Evolutionary conservation across 2,797 vertebrate species (phyloP).

Genomic region (Eremophila alpestris): DNA sequence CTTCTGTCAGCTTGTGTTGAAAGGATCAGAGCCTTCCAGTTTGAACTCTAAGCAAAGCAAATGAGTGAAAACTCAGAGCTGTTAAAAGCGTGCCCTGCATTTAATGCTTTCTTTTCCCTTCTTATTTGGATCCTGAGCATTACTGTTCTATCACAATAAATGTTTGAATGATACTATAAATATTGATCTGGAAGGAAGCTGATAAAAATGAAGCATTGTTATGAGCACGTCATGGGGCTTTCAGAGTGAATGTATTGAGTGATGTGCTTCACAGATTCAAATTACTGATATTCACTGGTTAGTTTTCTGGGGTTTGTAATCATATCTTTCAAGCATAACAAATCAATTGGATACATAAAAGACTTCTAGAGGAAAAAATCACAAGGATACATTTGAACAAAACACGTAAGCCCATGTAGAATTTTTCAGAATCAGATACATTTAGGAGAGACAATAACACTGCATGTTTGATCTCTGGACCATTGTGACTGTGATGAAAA

Average conservation of each 20-base stretch:
- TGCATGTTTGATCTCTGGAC: background rate
- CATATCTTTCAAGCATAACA: conserved; percentile 47
- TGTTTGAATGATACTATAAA: conserved; percentile 68
- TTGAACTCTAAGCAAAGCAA: background rate
- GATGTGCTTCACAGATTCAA: conserved; percentile 74
- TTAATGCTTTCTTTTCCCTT: background rate
- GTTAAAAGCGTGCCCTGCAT: background rate
- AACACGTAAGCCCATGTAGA: background rate
- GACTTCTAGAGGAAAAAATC: background rate
- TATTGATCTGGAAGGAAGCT: conserved; percentile 69
- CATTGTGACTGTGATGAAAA: background rate
- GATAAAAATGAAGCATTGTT: conserved; percentile 66
- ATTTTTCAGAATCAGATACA: background rate
- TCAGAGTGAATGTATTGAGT: conserved; percentile 71
- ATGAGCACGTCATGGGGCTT: conserved; percentile 50
- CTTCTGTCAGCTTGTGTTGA: background rate
- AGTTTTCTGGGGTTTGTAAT: conserved; percentile 69
- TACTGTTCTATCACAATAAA: conserved; percentile 42
- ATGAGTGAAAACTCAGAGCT: background rate
- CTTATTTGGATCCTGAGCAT: background rate
- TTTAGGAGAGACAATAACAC: background rate
- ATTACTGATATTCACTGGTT: conserved; percentile 70
- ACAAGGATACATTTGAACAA: background rate
- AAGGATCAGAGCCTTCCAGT: background rate
- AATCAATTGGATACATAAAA: conserved; percentile 13